These are phyloP conservation scores for Chascanopsetta lugubris DNA, from an alignment of 2,113 vertebrate genomes.

Conservation along the genomic window DNA sequence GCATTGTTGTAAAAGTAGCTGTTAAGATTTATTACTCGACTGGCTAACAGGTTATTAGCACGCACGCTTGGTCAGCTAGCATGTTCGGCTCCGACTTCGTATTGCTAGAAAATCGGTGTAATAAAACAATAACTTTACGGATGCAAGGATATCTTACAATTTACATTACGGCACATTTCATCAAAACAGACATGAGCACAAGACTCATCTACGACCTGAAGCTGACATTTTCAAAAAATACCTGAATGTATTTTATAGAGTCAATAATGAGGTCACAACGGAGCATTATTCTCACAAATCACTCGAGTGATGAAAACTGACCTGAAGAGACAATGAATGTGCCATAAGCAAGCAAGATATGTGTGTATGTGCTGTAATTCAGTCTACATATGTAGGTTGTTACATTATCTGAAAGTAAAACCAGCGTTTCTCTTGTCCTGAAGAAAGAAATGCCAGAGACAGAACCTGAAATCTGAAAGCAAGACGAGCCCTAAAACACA, in stretches of 20 bases:
- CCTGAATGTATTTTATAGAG: constrained; percentile 9
- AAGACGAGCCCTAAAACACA: constrained; percentile 16
- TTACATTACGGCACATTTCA: constrained; percentile 4
- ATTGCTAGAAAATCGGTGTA: constrained; percentile 25
- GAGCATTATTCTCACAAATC: neutral
- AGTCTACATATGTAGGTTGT: neutral
- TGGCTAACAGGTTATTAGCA: neutral
- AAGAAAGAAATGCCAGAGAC: constrained; percentile 39
- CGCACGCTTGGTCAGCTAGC: neutral
- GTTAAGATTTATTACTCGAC: neutral
- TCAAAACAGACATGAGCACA: neutral
- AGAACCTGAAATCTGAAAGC: constrained; percentile 30
- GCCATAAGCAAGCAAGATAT: neutral
- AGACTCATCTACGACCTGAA: neutral
- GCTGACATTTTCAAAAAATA: constrained; percentile 5
- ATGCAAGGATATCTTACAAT: neutral
- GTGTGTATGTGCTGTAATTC: neutral
- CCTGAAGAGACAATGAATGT: constrained; percentile 9
- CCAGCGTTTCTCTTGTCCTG: neutral
- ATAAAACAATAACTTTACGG: neutral
- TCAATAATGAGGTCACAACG: neutral
- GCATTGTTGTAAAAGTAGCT: constrained; percentile 5
- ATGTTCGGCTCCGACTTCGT: neutral
- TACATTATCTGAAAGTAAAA: constrained; percentile 14
- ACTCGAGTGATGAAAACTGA: neutral